phyloP scores from a whole-genome alignment of 2,113 vertebrate genomes.

The Strix uralensis region DNA sequence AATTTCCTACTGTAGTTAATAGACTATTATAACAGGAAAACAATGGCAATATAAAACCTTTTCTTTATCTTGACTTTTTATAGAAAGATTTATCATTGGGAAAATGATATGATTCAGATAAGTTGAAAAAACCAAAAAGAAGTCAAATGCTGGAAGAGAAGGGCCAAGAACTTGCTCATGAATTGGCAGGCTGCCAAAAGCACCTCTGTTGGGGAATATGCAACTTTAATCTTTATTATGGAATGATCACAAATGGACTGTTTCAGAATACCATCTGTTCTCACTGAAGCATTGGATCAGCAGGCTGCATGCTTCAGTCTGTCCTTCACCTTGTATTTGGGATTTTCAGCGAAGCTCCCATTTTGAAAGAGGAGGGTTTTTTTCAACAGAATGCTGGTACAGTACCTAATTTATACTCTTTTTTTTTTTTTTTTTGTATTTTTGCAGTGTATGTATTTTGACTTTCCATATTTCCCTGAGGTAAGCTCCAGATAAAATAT shows the following conservation, averaged over 20 bases:
- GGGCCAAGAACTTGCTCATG: slow-evolving; percentile 49
- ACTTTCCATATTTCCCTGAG: not conserved
- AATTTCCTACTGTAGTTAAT: not conserved
- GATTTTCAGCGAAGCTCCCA: slow-evolving; percentile 17
- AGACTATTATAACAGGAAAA: slow-evolving; percentile 10
- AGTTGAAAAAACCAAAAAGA: not conserved
- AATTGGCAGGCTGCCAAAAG: slow-evolving; percentile 57
- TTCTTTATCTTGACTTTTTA: slow-evolving; percentile 13
- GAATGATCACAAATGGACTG: slow-evolving; percentile 66
- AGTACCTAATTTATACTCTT: no score
- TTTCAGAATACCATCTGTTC: slow-evolving; percentile 75
- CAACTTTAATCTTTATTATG: slow-evolving; percentile 76
- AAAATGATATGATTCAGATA: slow-evolving; percentile 16
- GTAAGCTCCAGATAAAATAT: not conserved
- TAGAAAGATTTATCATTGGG: slow-evolving; percentile 14
- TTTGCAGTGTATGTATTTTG: not conserved
- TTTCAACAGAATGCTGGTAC: not conserved
- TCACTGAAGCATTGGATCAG: slow-evolving; percentile 65
- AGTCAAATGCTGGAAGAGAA: slow-evolving; percentile 47
- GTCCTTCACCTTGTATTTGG: slow-evolving; percentile 65
- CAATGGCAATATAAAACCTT: slow-evolving; percentile 9
- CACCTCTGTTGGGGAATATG: slow-evolving; percentile 64
- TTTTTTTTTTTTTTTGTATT: not conserved
- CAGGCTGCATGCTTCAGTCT: slow-evolving; percentile 36
- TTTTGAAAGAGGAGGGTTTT: slow-evolving; percentile 13